phyloP scores from a whole-genome alignment of 2,113 vertebrate species.

The Tor tambroides region DNA sequence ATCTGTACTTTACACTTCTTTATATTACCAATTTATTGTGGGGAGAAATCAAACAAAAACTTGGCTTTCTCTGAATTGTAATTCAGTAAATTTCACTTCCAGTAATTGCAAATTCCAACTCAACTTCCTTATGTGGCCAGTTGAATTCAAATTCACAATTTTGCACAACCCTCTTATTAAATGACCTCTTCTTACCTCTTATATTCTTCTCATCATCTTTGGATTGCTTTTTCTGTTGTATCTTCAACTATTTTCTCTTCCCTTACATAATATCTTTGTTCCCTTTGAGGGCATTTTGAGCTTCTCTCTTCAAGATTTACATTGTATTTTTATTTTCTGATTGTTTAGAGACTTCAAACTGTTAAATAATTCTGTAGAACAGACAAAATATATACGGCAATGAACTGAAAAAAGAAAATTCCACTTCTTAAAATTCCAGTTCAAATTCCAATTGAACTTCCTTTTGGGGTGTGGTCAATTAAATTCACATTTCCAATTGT shows the following conservation, averaged over 20 bases:
- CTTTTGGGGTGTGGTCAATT: not conserved
- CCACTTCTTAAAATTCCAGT: not conserved
- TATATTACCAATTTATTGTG: not conserved
- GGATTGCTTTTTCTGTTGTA: not conserved
- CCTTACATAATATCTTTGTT: not conserved
- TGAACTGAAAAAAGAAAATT: not conserved
- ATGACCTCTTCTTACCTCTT: not conserved
- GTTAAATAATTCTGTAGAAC: not conserved
- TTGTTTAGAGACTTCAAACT: not conserved
- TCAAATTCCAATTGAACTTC: not conserved
- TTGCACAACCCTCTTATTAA: constrained; percentile 15
- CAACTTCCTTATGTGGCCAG: not conserved
- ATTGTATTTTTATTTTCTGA: not conserved
- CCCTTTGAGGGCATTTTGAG: not conserved
- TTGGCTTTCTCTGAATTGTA: not conserved
- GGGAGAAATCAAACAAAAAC: not conserved
- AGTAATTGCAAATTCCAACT: not conserved
- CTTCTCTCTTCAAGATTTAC: not conserved
- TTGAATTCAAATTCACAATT: not conserved
- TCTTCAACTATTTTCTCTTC: constrained; percentile 5
- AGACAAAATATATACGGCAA: no score
- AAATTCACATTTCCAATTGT: not conserved
- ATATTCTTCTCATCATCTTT: not conserved
- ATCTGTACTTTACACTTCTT: not conserved
- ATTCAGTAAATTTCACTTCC: not conserved